These are phyloP conservation scores for Cricetomys ansorgei DNA, from an alignment of 2,113 vertebrate genomes.

Conservation along the genomic window DNA sequence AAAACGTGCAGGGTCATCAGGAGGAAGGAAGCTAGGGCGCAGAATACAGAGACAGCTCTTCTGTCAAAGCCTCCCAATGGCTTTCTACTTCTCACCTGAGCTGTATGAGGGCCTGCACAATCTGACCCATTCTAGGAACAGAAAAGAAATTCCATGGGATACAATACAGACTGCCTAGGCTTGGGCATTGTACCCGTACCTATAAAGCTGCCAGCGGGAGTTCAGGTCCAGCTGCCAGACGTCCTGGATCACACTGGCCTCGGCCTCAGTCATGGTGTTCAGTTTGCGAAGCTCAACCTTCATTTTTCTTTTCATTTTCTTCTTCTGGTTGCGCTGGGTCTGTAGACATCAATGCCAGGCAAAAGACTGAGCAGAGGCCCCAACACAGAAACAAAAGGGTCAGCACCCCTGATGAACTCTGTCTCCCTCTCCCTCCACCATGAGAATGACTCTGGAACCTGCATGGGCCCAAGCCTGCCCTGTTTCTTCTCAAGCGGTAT, in stretches of 20 bases:
- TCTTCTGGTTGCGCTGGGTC: constrained; percentile 88
- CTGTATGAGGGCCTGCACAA: background rate
- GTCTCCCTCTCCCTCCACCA: background rate
- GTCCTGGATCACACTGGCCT: constrained; percentile 86
- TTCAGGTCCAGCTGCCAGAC: constrained; percentile 90
- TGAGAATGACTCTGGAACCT: background rate
- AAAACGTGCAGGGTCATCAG: background rate
- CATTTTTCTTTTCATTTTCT: constrained; percentile 89
- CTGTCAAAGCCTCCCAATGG: background rate
- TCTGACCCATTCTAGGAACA: background rate
- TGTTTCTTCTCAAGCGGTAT: background rate
- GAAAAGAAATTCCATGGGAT: background rate
- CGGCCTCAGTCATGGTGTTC: constrained; percentile 87
- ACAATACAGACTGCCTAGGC: background rate
- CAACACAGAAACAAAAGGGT: background rate
- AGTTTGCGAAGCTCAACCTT: constrained; percentile 87
- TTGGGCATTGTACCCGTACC: constrained; percentile 88
- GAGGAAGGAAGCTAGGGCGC: background rate
- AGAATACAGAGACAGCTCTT: background rate
- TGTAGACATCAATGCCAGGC: constrained; percentile 72
- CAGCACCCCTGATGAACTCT: background rate
- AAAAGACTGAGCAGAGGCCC: background rate
- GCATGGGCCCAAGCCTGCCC: background rate
- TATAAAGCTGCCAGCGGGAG: constrained; percentile 95
- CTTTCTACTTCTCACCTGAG: background rate